phyloP scores from a whole-genome alignment of 2,888 invertebrate genomes.

The Lasioglossum morio region DNA sequence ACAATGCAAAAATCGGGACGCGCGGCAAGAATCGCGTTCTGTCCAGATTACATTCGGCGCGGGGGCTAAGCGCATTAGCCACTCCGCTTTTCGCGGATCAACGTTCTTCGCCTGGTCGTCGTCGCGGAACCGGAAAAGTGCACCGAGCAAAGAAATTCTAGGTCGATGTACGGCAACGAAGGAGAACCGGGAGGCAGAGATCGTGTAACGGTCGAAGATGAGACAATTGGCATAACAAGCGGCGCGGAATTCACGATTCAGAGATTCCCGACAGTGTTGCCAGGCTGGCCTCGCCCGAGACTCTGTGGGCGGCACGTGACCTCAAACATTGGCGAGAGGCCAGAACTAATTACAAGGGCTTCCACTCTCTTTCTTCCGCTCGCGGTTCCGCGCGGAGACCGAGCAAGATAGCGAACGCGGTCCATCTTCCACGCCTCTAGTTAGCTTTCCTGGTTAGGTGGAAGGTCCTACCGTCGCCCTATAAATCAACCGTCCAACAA shows the following conservation, averaged over 20 bases:
- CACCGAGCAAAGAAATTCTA: neutral
- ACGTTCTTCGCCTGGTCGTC: neutral
- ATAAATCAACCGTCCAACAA: slow-evolving; percentile 6
- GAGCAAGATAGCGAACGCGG: neutral
- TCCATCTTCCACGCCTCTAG: slow-evolving; percentile 9
- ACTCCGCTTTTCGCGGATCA: neutral
- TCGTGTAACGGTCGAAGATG: neutral
- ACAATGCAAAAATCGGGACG: neutral
- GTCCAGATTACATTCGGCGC: slow-evolving; percentile 3
- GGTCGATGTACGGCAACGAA: neutral
- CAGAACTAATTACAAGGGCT: slow-evolving; percentile 69
- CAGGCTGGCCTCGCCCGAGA: neutral
- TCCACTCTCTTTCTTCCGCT: slow-evolving; percentile 11
- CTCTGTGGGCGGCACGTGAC: slow-evolving; percentile 58
- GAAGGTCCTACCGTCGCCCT: neutral
- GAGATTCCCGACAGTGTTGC: neutral
- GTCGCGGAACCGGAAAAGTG: neutral
- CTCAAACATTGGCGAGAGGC: slow-evolving; percentile 66
- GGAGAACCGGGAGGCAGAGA: neutral
- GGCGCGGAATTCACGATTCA: slow-evolving; percentile 11
- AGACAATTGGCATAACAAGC: neutral
- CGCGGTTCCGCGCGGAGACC: neutral
- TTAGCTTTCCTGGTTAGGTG: slow-evolving; percentile 11
- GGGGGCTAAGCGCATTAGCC: neutral
- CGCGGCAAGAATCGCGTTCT: neutral